Percentiles rank a stretch among this genome's conserved stretches.
Evolutionary conservation across 2,888 invertebrate species (phyloP).

Genomic region (Mythimna pallens): DNA sequence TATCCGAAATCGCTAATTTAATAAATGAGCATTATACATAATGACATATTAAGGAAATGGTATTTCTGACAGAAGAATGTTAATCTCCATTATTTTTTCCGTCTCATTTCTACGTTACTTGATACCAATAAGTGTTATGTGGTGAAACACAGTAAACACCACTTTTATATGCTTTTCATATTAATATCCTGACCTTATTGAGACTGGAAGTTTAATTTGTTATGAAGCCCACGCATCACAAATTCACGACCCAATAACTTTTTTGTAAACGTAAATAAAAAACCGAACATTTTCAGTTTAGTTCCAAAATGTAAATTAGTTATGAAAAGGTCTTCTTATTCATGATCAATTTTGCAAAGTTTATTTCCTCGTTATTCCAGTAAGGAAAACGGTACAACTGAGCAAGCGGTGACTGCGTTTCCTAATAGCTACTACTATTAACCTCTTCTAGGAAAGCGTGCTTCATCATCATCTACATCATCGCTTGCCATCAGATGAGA

Average conservation of each 20-base stretch:
- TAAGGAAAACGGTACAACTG: too few species aligned
- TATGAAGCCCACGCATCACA: slow-evolving; percentile 32
- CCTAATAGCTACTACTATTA: too few species aligned
- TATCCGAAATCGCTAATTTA: too few species aligned
- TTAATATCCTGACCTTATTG: slow-evolving; percentile 19
- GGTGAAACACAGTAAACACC: neutral
- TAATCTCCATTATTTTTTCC: neutral
- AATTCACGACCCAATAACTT: slow-evolving; percentile 44
- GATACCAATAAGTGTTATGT: neutral
- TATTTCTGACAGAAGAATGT: too few species aligned
- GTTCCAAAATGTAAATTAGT: slow-evolving; percentile 7
- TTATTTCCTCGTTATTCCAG: neutral
- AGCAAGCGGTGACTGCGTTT: too few species aligned
- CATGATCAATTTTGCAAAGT: slow-evolving; percentile 9
- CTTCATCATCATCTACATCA: too few species aligned
- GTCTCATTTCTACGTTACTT: neutral
- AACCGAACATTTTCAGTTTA: slow-evolving; percentile 13
- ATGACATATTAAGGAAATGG: too few species aligned
- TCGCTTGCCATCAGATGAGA: too few species aligned
- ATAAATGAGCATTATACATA: too few species aligned
- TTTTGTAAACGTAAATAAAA: slow-evolving; percentile 20
- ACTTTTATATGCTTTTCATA: slow-evolving; percentile 10
- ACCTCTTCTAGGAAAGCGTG: too few species aligned
- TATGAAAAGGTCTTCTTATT: slow-evolving; percentile 22
- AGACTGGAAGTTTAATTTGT: slow-evolving; percentile 29